phyloP scores from a whole-genome alignment of 2,888 invertebrate genomes.

The Altica lythri region DNA sequence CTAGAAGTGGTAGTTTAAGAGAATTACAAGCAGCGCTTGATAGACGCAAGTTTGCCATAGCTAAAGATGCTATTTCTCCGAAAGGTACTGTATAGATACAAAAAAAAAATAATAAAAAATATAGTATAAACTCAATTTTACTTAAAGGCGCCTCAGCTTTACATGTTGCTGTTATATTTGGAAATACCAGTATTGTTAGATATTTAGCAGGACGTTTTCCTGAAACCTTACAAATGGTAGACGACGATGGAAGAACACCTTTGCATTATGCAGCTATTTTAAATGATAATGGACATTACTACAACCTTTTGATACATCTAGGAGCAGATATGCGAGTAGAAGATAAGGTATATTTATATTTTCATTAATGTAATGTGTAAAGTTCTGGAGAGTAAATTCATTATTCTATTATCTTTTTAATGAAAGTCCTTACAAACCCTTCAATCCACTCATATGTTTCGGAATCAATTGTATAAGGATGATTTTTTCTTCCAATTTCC shows the following conservation, averaged over 20 bases:
- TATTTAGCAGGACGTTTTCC: slow-evolving; percentile 81
- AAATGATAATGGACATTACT: slow-evolving; percentile 86
- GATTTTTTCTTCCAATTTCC: too few species aligned
- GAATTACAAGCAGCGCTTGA: slow-evolving; percentile 86
- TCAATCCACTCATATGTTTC: too few species aligned
- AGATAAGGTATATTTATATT: slow-evolving; percentile 72
- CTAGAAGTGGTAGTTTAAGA: slow-evolving; percentile 80
- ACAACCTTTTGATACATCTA: slow-evolving; percentile 80
- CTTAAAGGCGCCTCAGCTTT: slow-evolving; percentile 75
- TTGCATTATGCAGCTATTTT: slow-evolving; percentile 86
- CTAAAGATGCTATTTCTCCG: slow-evolving; percentile 81
- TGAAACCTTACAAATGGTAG: slow-evolving; percentile 76
- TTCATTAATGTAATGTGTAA: too few species aligned
- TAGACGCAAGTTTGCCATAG: slow-evolving; percentile 87
- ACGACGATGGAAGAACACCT: slow-evolving; percentile 82
- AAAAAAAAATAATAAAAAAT: background rate
- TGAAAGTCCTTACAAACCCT: too few species aligned
- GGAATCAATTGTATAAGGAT: too few species aligned
- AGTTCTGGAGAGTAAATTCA: too few species aligned
- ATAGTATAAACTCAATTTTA: background rate
- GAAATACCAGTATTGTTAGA: slow-evolving; percentile 77
- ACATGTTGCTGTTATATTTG: slow-evolving; percentile 84
- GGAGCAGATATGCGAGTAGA: slow-evolving; percentile 82
- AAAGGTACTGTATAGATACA: too few species aligned
- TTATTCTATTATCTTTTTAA: too few species aligned